These are phyloP conservation scores for Martes martes DNA, from an alignment of 2,113 vertebrate species.

Conservation along the genomic window DNA sequence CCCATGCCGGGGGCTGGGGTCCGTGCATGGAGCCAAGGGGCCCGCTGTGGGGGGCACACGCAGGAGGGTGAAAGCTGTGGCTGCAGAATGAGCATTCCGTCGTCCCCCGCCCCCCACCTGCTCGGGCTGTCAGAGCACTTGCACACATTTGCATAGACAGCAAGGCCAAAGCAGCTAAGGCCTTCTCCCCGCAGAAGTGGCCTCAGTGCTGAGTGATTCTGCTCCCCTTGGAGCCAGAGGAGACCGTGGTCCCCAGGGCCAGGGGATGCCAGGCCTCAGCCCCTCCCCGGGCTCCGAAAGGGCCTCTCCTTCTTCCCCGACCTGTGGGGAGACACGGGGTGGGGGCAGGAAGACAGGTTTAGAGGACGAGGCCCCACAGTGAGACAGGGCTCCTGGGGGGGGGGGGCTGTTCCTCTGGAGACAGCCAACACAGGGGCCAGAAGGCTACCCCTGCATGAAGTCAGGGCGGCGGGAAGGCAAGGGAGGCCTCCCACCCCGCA, in stretches of 20 bases:
- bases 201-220: background rate
- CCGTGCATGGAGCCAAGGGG: background rate
- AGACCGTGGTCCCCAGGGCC: background rate
- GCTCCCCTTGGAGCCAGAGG: background rate
- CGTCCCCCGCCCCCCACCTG: background rate
- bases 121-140: background rate
- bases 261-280: background rate
- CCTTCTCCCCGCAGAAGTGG: background rate
- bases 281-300: conserved; percentile 2
- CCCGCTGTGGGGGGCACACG: background rate
- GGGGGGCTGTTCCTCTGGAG: background rate
- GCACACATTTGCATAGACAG: background rate
- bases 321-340: background rate
- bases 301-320: conserved; percentile 68
- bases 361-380: background rate
- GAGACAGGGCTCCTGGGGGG: background rate
- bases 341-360: background rate
- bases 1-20: background rate
- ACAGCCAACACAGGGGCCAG: background rate
- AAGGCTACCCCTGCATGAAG: background rate
- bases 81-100: background rate
- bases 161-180: background rate
- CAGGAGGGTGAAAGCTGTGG: background rate
- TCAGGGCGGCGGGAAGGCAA: background rate
- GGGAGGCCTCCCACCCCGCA: too few relatives aligned